phyloP scores from a whole-genome alignment of 2,888 invertebrate genomes.

The Gymnocheta viridis region DNA sequence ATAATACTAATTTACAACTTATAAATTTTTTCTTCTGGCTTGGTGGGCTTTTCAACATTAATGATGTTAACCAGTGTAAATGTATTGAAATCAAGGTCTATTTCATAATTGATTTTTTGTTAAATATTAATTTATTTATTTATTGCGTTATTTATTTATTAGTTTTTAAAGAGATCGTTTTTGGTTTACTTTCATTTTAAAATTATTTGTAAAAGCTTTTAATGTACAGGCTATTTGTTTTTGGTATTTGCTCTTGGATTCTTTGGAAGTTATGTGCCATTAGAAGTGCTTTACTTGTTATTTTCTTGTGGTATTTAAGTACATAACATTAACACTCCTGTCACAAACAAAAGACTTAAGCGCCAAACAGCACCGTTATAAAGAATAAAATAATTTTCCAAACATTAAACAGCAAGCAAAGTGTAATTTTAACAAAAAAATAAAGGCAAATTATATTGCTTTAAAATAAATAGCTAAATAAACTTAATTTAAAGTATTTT shows the following conservation, averaged over 20 bases:
- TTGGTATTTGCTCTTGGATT: too few relatives aligned
- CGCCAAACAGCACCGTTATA: background rate
- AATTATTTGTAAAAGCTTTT: background rate
- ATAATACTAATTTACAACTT: constrained; percentile 10
- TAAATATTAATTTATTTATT: background rate
- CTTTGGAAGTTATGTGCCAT: background rate
- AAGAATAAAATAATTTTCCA: constrained; percentile 18
- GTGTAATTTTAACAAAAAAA: background rate
- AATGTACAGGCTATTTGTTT: background rate
- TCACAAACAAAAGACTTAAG: constrained; percentile 31
- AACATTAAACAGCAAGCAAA: background rate
- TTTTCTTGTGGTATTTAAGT: background rate
- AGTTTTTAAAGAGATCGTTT: background rate
- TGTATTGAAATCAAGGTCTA: constrained; percentile 16
- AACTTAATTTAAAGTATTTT: constrained; percentile 8
- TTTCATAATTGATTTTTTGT: constrained; percentile 6
- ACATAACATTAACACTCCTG: background rate
- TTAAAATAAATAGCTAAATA: constrained; percentile 24
- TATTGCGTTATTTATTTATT: background rate
- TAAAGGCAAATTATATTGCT: background rate
- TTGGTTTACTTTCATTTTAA: background rate
- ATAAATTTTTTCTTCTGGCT: background rate
- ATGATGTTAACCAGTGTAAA: background rate
- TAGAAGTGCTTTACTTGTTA: background rate
- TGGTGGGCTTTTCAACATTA: background rate